Evolutionary conservation across 2,797 vertebrate species (phyloP), one percentile per base, ranked within the genome.

Genomic region (Siniperca undulata): DNA sequence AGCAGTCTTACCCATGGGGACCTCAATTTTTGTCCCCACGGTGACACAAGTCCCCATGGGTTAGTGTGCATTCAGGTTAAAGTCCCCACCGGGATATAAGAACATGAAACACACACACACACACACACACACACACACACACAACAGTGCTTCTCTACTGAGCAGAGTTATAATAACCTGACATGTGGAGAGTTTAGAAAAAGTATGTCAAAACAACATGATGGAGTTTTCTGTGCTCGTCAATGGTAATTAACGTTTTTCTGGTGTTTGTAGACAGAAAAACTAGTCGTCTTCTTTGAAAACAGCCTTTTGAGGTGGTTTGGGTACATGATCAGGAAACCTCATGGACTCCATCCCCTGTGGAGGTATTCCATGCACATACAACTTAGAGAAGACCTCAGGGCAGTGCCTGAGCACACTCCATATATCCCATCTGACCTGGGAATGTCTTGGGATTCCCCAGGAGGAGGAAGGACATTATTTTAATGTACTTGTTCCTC

Each of bases 341-440:
- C 24, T 42, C 40, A 42, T 42, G 10, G 10, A 42, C 10, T 42
- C 40, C 11, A 11, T 22, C 14, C 44, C 34, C 48, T 66, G 34
- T n/a, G 10, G n/a, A 75, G 27, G 44, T 68, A 73, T 72, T 76
- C 55, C 17, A 50, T 14, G 24, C 66, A 71, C 42, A 73, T 46
- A 6, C 67, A 62, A 6, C 12, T 67, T 16, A 27, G 42, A 65
- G 58, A 53, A 66, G 55, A 62, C 56, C 24, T 64, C 12, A 27
- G 40, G 27, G 44, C 55, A 46, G 38, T 30, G 19, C 27, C 52
- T 53, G 3, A 62, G 44, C 11, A 70, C 5, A 2, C 34, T 48
- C 24, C 34, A 30, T 56, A 48, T 2, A 34, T 65, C 27, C 61
- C 79, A 69, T 77, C 72, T 77, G 69, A 38, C 14, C 34, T 10